Percentiles rank a stretch among this genome's conserved stretches.
Evolutionary conservation across 2,113 vertebrate species (phyloP).

Genomic region (Hiodon tergisus): DNA sequence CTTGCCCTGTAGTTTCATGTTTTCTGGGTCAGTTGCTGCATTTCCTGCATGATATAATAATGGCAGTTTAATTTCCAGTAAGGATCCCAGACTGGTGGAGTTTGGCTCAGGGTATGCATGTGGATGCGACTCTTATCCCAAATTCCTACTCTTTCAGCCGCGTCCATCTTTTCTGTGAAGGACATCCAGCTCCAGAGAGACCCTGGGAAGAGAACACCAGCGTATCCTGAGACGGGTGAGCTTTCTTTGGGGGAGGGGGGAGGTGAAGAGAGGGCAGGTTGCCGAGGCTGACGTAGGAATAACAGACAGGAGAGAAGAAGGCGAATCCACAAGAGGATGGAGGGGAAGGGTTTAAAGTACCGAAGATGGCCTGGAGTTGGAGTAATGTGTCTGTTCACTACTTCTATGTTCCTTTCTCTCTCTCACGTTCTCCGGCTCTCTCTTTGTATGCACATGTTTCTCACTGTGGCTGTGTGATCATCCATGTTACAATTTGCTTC

Average conservation of each 20-base stretch:
- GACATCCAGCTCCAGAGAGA: conserved; percentile 69
- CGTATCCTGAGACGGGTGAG: conserved; percentile 64
- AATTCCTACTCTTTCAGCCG: conserved; percentile 45
- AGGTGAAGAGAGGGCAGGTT: neutral
- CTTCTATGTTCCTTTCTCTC: conserved; percentile 11
- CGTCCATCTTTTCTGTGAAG: conserved; percentile 70
- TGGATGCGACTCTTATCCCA: conserved; percentile 7
- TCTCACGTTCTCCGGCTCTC: conserved; percentile 3
- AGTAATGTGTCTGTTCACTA: conserved; percentile 3
- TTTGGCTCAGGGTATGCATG: neutral
- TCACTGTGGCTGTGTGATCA: conserved; percentile 34
- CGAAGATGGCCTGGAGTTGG: conserved; percentile 4
- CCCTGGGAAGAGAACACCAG: conserved; percentile 65
- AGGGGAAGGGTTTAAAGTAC: neutral
- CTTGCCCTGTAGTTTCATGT: too few species aligned
- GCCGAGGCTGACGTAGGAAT: neutral
- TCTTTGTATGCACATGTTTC: conserved; percentile 31
- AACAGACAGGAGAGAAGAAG: neutral
- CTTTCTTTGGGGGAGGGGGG: conserved; percentile 1
- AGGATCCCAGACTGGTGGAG: neutral
- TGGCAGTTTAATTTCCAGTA: too few species aligned
- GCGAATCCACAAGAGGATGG: neutral
- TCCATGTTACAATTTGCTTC: neutral
- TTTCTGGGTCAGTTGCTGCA: too few species aligned
- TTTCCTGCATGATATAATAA: too few species aligned